These are phyloP conservation scores for Prorops nasuta DNA, from an alignment of 1,140 invertebrate genomes.

Conservation along the genomic window DNA sequence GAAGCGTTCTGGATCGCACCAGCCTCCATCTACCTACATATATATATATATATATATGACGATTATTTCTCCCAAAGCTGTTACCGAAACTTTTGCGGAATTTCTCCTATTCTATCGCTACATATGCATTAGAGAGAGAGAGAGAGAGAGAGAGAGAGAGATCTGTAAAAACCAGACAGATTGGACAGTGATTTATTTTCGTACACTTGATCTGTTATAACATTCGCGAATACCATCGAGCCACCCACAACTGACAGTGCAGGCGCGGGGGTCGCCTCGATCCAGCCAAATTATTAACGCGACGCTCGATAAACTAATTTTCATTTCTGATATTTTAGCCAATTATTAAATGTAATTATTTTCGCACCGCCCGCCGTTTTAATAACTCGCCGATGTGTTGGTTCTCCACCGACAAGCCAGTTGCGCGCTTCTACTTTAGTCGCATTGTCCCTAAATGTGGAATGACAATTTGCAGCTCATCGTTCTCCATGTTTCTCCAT, in stretches of 20 bases:
- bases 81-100: no score
- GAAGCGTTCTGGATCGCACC: conserved; percentile 3
- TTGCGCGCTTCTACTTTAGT: not conserved
- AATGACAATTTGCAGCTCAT: conserved; percentile 28
- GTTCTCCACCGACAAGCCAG: conserved; percentile 12
- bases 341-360: conserved; percentile 52
- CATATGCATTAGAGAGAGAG: no score
- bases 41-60: no score
- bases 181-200: conserved; percentile 31
- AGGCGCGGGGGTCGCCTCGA: conserved; percentile 34
- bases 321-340: conserved; percentile 48
- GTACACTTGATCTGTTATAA: conserved; percentile 26
- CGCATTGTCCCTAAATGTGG: conserved; percentile 18
- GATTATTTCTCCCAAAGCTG: no score
- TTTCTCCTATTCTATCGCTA: no score
- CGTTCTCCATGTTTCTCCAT: conserved; percentile 2
- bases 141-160: not conserved
- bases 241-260: conserved; percentile 8
- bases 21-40: no score
- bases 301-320: conserved; percentile 46
- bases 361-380: conserved; percentile 42
- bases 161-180: not conserved
- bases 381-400: conserved; percentile 37
- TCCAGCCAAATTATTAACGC: conserved; percentile 45
- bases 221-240: conserved; percentile 29